phyloP scores from a whole-genome alignment of 2,797 vertebrate species.

The Hyperoplus immaculatus region DNA sequence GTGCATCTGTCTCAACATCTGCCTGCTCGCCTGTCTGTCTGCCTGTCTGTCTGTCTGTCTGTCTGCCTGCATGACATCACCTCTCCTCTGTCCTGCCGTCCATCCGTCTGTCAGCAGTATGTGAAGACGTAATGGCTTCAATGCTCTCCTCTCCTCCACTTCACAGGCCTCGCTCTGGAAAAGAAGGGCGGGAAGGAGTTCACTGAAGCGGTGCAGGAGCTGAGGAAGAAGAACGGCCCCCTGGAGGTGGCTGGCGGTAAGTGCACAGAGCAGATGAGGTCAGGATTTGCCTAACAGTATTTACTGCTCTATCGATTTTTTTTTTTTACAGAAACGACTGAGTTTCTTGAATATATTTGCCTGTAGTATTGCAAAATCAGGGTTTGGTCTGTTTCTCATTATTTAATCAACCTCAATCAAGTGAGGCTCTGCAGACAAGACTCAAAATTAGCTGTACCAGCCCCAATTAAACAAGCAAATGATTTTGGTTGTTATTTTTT shows the following conservation, averaged over 20 bases:
- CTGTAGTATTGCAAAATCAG: background rate
- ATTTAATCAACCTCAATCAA: background rate
- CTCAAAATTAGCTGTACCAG: background rate
- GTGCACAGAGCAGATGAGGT: conserved; percentile 14
- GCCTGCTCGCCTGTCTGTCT: conserved; percentile 20
- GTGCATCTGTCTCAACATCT: conserved; percentile 6
- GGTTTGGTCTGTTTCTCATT: background rate
- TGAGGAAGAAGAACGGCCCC: conserved; percentile 96
- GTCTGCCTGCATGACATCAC: conserved; percentile 51
- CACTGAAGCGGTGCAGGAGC: conserved; percentile 91
- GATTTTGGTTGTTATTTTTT: background rate
- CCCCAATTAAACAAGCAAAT: background rate
- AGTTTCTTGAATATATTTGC: background rate
- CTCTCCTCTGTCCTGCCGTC: conserved; percentile 26
- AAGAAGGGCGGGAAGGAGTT: conserved; percentile 98
- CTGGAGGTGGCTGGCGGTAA: conserved; percentile 96
- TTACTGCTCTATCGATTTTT: background rate
- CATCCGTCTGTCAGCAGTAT: background rate
- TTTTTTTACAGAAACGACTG: background rate
- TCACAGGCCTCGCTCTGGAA: conserved; percentile 93
- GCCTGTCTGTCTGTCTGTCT: conserved; percentile 21
- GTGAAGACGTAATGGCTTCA: conserved; percentile 24
- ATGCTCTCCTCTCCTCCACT: background rate
- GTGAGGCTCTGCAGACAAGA: background rate
- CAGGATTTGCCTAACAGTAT: background rate